Percentiles rank a stretch among this genome's conserved stretches.
These are phyloP conservation scores for Smithornis capensis DNA, from an alignment of 2,113 vertebrate species.

Conservation along the genomic window DNA sequence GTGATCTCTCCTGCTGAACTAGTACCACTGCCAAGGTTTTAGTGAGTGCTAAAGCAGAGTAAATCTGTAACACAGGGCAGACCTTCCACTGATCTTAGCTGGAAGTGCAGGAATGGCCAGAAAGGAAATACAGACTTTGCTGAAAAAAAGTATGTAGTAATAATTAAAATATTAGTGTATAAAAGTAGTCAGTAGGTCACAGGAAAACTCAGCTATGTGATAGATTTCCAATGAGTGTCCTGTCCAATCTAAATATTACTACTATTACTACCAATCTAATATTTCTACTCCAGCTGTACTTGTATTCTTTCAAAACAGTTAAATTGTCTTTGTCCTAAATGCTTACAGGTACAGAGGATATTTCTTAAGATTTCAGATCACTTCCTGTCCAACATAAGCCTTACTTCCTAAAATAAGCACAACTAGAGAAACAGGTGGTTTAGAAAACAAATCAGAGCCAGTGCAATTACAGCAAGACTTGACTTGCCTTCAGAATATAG, in stretches of 20 bases:
- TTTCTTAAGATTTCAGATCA: conserved; percentile 32
- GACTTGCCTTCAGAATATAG: background rate
- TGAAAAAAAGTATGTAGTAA: background rate
- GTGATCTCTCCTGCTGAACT: background rate
- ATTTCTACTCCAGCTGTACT: background rate
- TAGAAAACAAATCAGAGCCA: conserved; percentile 4
- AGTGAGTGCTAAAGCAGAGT: background rate
- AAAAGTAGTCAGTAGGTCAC: background rate
- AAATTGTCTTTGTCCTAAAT: background rate
- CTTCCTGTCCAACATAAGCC: background rate
- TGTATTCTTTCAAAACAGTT: background rate
- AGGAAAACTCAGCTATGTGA: background rate
- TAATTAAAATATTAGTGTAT: background rate
- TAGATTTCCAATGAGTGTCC: background rate
- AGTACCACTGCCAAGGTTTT: background rate
- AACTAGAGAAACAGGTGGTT: background rate
- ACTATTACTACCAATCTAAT: no score
- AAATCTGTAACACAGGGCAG: background rate
- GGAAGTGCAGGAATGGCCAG: background rate
- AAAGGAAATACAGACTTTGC: background rate
- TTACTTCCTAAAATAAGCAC: background rate
- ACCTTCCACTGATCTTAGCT: background rate
- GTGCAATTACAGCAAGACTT: background rate
- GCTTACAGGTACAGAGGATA: background rate
- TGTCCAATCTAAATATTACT: background rate